A percentile compares a stretch with the other conserved stretches of the same genome.
These are phyloP conservation scores for Glomeris maerens DNA, from an alignment of 1,140 invertebrate genomes.

Conservation along the genomic window DNA sequence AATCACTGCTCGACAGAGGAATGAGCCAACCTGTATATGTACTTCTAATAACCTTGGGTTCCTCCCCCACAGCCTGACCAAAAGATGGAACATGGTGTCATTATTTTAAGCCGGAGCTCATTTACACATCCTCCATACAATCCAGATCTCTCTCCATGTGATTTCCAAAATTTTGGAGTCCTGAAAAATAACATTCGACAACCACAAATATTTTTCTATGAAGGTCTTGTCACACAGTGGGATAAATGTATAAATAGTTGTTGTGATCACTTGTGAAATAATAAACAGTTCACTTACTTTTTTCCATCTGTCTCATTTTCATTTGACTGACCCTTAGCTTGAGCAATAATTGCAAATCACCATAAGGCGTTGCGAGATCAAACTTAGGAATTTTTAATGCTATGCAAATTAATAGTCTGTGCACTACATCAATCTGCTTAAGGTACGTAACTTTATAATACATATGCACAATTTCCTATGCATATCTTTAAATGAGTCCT, in stretches of 20 bases:
- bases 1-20: no score
- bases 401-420: no score
- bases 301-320: constrained; percentile 2
- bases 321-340: constrained; percentile 6
- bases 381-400: no score
- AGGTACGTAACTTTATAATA: no score
- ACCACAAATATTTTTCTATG: background rate
- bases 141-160: constrained; percentile 2
- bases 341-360: no score
- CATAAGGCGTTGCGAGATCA: no score
- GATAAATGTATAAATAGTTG: constrained; percentile 6
- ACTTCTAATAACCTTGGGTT: constrained; percentile 5
- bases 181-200: background rate
- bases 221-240: constrained; percentile 1
- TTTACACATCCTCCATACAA: constrained; percentile 1
- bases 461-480: no score
- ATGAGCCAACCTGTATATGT: no score
- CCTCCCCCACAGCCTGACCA: no score
- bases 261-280: constrained; percentile 2
- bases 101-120: background rate
- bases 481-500: no score
- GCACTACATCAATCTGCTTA: no score
- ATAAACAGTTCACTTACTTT: background rate
- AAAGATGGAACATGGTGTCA: no score
- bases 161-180: constrained; percentile 3